phyloP scores from a whole-genome alignment of 2,797 vertebrate genomes.

The Sebastes itinus region DNA sequence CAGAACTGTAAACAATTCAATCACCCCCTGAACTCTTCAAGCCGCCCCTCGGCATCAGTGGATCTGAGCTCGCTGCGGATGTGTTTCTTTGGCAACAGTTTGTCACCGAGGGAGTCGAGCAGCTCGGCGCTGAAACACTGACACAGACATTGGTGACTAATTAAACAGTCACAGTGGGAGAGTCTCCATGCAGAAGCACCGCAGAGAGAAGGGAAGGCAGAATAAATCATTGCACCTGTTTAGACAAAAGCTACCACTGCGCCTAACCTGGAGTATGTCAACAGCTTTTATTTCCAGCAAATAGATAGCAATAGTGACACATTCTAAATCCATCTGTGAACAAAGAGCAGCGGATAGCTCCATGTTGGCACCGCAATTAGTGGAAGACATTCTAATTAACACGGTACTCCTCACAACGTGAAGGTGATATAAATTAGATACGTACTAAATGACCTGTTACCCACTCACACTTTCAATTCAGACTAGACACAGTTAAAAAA shows the following conservation, averaged over 20 bases:
- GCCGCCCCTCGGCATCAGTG: conserved; percentile 62
- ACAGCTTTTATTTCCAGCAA: conserved; percentile 73
- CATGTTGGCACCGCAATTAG: conserved; percentile 47
- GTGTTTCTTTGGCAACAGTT: conserved; percentile 75
- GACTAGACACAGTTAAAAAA: neutral
- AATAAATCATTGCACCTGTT: conserved; percentile 78
- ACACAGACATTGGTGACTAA: conserved; percentile 76
- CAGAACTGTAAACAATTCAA: conserved; percentile 75
- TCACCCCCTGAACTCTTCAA: conserved; percentile 70
- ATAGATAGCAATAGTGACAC: conserved; percentile 58
- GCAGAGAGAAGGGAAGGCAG: conserved; percentile 48
- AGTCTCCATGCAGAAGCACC: conserved; percentile 59
- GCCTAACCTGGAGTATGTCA: conserved; percentile 70
- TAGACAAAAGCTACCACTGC: conserved; percentile 72
- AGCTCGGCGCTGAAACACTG: conserved; percentile 56
- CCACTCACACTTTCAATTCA: neutral
- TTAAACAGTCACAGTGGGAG: conserved; percentile 81
- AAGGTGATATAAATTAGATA: neutral
- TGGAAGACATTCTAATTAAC: conserved; percentile 47
- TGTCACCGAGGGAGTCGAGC: conserved; percentile 67
- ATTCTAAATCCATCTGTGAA: conserved; percentile 64
- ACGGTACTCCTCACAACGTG: conserved; percentile 7
- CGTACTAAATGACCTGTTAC: neutral
- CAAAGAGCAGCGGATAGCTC: conserved; percentile 53
- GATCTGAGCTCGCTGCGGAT: conserved; percentile 53